phyloP scores from a whole-genome alignment of 2,888 invertebrate species.

The Caenorhabditis doughertyi region DNA sequence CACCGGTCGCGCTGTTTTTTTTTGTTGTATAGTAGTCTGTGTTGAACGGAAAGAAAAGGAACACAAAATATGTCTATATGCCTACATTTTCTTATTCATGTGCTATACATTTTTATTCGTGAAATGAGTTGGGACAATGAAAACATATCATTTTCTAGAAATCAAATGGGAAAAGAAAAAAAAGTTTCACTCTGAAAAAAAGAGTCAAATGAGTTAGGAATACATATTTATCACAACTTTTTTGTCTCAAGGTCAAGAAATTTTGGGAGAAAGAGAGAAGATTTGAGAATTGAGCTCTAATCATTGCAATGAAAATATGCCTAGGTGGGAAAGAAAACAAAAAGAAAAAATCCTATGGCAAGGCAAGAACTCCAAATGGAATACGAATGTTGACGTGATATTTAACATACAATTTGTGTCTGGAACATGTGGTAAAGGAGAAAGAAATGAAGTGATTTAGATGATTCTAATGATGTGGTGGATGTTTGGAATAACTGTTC shows the following conservation, averaged over 20 bases:
- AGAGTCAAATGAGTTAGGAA: constrained; percentile 18
- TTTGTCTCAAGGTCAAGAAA: constrained; percentile 1
- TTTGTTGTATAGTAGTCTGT: constrained; percentile 7
- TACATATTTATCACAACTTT: constrained; percentile 40
- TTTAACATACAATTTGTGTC: neutral
- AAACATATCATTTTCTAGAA: neutral
- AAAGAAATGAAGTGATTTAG: neutral
- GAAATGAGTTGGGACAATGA: neutral
- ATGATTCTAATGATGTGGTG: constrained; percentile 7
- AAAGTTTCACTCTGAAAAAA: neutral
- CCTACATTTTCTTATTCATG: neutral
- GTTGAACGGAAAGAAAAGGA: neutral
- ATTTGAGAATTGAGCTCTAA: constrained; percentile 16
- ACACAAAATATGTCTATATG: neutral
- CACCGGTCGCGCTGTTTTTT: neutral
- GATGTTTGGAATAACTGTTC: constrained; percentile 30
- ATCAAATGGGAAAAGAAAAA: neutral
- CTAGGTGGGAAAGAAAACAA: constrained; percentile 7
- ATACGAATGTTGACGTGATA: constrained; percentile 46
- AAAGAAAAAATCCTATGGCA: constrained; percentile 30
- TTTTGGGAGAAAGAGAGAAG: neutral
- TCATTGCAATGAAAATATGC: constrained; percentile 31
- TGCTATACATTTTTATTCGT: neutral
- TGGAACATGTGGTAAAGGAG: neutral
- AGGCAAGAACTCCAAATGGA: constrained; percentile 36